A percentile compares a stretch with the other conserved stretches of the same genome.
Evolutionary conservation across 2,113 vertebrate species (phyloP).

Genomic region (Pseudopipra pipra): DNA sequence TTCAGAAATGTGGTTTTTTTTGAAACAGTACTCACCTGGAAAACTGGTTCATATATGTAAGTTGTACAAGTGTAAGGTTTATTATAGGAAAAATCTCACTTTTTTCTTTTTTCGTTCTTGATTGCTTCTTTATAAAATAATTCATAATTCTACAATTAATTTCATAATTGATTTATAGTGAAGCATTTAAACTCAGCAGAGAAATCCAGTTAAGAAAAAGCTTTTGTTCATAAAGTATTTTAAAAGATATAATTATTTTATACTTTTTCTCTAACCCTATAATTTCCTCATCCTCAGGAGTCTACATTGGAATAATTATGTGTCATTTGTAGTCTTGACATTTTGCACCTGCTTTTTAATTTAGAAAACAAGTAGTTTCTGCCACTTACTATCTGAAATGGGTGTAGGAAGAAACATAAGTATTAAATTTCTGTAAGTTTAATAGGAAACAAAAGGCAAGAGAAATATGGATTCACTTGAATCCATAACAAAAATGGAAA

Average conservation of each 20-base stretch:
- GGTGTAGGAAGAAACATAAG: neutral
- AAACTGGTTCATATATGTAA: neutral
- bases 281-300: neutral
- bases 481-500: neutral
- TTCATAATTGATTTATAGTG: neutral
- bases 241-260: constrained; percentile 18
- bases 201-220: neutral
- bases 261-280: neutral
- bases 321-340: constrained; percentile 9
- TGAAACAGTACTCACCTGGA: neutral
- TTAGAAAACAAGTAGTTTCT: neutral
- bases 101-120: neutral
- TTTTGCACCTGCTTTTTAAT: constrained; percentile 14
- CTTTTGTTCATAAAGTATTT: constrained; percentile 15
- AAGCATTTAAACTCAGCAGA: neutral
- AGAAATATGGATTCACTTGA: neutral
- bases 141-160: neutral
- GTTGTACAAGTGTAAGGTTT: neutral
- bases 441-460: neutral
- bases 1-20: neutral
- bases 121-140: neutral
- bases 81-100: neutral
- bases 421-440: neutral
- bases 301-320: constrained; percentile 6
- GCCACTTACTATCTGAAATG: neutral